phyloP scores from a whole-genome alignment of 2,797 vertebrate species.

The Chloroceryle amazona region DNA sequence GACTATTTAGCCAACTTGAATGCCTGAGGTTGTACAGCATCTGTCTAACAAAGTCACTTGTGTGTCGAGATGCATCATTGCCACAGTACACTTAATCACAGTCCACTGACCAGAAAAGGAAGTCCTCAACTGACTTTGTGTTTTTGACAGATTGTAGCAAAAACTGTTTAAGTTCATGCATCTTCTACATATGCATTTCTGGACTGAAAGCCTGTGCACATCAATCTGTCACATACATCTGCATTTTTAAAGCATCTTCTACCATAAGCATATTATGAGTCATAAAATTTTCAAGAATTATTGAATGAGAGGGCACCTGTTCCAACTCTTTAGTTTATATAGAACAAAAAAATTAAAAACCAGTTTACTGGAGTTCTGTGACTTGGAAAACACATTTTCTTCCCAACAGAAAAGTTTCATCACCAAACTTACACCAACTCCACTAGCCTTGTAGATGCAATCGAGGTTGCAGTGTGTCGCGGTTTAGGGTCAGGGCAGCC shows the following conservation, averaged over 20 bases:
- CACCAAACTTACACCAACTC: neutral
- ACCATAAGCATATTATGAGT: neutral
- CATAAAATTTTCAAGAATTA: neutral
- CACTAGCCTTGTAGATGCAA: neutral
- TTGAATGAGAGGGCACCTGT: neutral
- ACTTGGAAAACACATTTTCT: neutral
- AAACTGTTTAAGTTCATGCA: slow-evolving; percentile 17
- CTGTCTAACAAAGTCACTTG: slow-evolving; percentile 52
- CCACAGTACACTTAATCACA: slow-evolving; percentile 52
- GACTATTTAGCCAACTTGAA: slow-evolving; percentile 28
- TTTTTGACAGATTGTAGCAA: slow-evolving; percentile 56
- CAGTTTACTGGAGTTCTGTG: neutral
- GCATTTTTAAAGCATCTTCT: slow-evolving; percentile 28
- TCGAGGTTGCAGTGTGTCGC: neutral
- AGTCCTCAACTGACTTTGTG: slow-evolving; percentile 62
- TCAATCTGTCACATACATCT: slow-evolving; percentile 35
- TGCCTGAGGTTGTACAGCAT: slow-evolving; percentile 25
- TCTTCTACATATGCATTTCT: slow-evolving; percentile 24
- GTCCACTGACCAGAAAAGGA: slow-evolving; percentile 53
- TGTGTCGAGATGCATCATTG: slow-evolving; percentile 53
- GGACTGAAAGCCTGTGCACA: neutral
- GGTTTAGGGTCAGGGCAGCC: no score
- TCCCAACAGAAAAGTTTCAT: neutral
- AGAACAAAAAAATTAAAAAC: neutral
- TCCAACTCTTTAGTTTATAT: neutral